Conservation (phyloP, 2,888 invertebrate species). For the Pardosa pseudoannulata region DNA sequence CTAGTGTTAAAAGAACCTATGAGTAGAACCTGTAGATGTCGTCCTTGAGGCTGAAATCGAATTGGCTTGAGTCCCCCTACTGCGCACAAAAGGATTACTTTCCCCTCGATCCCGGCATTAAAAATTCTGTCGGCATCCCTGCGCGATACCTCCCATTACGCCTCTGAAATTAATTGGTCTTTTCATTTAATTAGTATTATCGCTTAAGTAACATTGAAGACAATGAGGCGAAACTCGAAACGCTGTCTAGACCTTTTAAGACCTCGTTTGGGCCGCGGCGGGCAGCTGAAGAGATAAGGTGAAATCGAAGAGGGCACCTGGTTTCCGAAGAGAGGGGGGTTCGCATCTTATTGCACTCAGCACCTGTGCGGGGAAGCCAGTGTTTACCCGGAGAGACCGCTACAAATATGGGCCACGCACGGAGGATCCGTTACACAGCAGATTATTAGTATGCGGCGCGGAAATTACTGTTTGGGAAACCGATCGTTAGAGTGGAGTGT, state of each 20-base stretch:
- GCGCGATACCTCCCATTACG: slow-evolving; percentile 1
- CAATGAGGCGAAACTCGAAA: neutral
- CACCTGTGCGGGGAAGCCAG: neutral
- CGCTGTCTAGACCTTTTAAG: neutral
- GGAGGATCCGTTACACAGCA: neutral
- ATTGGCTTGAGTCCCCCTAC: neutral
- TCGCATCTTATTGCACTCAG: neutral
- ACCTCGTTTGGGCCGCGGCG: neutral
- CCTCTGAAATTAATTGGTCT: slow-evolving; percentile 4
- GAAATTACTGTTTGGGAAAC: neutral
- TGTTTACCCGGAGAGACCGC: neutral
- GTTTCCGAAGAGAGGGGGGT: neutral
- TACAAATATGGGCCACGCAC: neutral
- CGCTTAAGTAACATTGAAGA: neutral
- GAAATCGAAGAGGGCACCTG: neutral
- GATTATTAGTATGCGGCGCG: neutral
- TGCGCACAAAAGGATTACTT: neutral
- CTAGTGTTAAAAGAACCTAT: too few species aligned
- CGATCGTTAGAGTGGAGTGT: too few species aligned
- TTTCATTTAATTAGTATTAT: slow-evolving; percentile 4
- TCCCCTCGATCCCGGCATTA: neutral
- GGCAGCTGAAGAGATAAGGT: slow-evolving; percentile 12
- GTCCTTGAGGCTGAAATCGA: too few species aligned
- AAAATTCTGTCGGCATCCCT: neutral
- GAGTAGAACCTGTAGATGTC: too few species aligned